Base-by-base conservation (phyloP, 2,888 invertebrate genomes). In the Coenonympha arcania region DNA sequence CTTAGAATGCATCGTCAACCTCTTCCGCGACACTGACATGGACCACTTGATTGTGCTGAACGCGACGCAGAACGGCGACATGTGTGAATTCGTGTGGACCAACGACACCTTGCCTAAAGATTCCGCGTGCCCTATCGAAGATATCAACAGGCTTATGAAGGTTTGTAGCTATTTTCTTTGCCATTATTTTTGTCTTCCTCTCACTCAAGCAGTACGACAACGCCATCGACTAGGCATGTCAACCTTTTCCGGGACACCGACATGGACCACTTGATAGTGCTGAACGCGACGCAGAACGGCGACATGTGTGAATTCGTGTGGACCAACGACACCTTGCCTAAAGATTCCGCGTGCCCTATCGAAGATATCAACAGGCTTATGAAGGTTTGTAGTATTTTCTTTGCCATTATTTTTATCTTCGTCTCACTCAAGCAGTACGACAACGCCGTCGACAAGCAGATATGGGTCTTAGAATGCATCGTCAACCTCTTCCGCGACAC, bases 51-150 rank as follows among this genome's bases (percentile, higher is more conserved):
- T 91, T 0, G 92, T 95, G 0, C 83, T 92, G 41, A 88, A 89
- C 28, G 88, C 90, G 16, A 90, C 91, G 28, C 84, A 89, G 49
- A 79, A 77, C 40, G 87, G 79, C 24, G 90, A 88, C 66, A 88
- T 89, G 66, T 90, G 87, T 60, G 90, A 90, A 62, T 94, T 90
- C 71, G 92, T 90, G 22, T 95, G 94, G 94, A 92, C 95, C 13
- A 97, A 97, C 68, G 95, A 95, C 60, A 93, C 94, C 5, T 72
- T 96, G 60, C 91, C 94, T 0, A 91, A 92, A 41, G 90, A 90
- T 62, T 74, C 81, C 0, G 89, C 89, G 36, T 97, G 96, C 62
- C 95, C 95, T 0, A 91, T 90, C 61, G 88, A 89, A 44, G 91
- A 93, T 63, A 91, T 96, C 20, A 89, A 90, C 43, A 80, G 89